phyloP scores from a whole-genome alignment of 2,888 invertebrate species.

The Leptopilina syphax region DNA sequence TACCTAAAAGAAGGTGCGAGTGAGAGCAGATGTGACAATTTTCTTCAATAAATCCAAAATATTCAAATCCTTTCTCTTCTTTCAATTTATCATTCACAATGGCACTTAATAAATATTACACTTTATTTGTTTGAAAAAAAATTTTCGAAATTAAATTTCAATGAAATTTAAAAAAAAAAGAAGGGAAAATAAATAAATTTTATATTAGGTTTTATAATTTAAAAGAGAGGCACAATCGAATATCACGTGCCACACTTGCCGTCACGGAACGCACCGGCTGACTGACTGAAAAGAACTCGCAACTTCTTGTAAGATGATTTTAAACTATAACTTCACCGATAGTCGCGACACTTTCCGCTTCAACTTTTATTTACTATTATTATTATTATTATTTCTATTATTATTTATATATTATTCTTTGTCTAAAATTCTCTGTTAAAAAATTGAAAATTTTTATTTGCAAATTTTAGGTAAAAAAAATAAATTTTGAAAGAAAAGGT shows the following conservation, averaged over 20 bases:
- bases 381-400: too few relatives aligned
- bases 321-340: conserved; percentile 3
- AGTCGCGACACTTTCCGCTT: conserved; percentile 11
- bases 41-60: conserved; percentile 7
- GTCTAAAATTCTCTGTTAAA: too few relatives aligned
- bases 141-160: neutral
- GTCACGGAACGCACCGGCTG: conserved; percentile 33
- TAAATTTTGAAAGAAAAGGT: too few relatives aligned
- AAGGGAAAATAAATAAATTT: neutral
- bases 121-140: neutral
- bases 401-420: too few relatives aligned
- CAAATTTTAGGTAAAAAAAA: too few relatives aligned
- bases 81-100: conserved; percentile 5
- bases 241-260: neutral
- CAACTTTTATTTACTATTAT: too few relatives aligned
- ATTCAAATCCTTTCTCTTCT: neutral
- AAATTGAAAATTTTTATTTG: too few relatives aligned
- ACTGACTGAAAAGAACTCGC: conserved; percentile 28
- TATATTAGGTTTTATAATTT: neutral
- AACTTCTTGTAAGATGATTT: conserved; percentile 4
- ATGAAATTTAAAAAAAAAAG: neutral
- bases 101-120: neutral
- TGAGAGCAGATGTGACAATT: conserved; percentile 8
- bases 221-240: neutral
- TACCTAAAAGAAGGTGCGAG: conserved; percentile 31